phyloP scores from a whole-genome alignment of 92 coral and sea anemone genomes.

The Micromussa lordhowensis region DNA sequence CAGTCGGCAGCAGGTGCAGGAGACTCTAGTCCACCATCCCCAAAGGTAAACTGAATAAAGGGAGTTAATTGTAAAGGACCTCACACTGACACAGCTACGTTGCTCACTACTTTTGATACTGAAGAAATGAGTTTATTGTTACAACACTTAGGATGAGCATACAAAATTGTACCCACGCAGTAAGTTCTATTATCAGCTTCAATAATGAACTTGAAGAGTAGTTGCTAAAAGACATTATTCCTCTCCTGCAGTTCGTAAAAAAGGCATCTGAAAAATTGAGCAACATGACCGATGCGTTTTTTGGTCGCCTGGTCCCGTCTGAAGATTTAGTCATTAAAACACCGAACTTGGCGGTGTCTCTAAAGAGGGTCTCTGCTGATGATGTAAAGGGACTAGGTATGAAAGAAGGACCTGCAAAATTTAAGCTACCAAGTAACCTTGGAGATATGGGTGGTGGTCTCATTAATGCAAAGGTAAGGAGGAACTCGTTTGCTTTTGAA shows the following conservation, averaged over 20 bases:
- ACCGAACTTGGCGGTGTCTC: background rate
- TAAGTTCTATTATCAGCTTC: too few species aligned
- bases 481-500: background rate
- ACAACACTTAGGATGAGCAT: too few species aligned
- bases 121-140: too few species aligned
- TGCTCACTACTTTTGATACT: too few species aligned
- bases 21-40: background rate
- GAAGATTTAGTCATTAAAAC: constrained; percentile 6
- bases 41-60: background rate
- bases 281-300: constrained; percentile 17
- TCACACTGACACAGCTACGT: too few species aligned
- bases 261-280: background rate
- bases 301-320: constrained; percentile 22
- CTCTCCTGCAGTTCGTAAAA: background rate
- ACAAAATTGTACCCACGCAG: too few species aligned
- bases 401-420: constrained; percentile 17
- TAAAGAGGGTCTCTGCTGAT: constrained; percentile 17
- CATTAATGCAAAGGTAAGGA: constrained; percentile 11
- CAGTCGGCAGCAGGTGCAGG: constrained; percentile 11
- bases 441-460: constrained; percentile 5
- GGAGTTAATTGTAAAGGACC: too few species aligned
- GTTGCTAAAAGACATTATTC: background rate
- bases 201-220: background rate
- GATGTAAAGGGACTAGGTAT: constrained; percentile 15
- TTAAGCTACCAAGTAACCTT: constrained; percentile 11